Base-by-base conservation (phyloP, 2,113 vertebrate genomes). In the Actinemys pallida region DNA sequence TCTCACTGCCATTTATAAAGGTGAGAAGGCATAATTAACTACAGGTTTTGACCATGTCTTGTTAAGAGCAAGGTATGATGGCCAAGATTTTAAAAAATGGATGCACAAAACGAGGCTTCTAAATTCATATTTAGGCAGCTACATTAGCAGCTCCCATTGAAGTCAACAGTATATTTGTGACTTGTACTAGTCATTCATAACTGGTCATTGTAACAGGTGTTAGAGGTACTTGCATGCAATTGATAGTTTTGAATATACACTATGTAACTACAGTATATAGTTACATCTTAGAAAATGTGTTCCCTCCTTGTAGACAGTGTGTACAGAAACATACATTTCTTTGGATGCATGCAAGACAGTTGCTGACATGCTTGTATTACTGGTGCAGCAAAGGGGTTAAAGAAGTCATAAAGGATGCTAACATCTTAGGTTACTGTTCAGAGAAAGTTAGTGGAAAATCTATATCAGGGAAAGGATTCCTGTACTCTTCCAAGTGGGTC, bases 301-400 rank as follows among this genome's bases (percentile, higher is more conserved):
- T 72, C 65, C 65, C n/a, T 72, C 9, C 20, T 72, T 72, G n/a
- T 39, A 72, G 65, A 22, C 9, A 27, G 42, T 81, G 6, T 35
- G 13, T 6, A 39, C 22, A 59, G 11, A 27, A n/a, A 45, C 0
- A 35, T 45, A 0, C 8, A 25, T 5, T 25, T 49, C 1, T 45
- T 20, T 45, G n/a, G n/a, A 12, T 59, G 22, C 14, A 6, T 45
- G n/a, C 0, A 3, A 78, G 62, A 20, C 6, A 45, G 3, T 11
- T n/a, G 84, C 12, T 82, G 20, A 8, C 78, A 42, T 59, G 12
- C 6, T 5, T 80, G 2, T 45, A n/a, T 75, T 45, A 29, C 45
- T 62, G 27, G 16, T 29, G 56, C 27, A 56, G 1, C 35, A 45
- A 50, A 14, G 39, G 8, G 4, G 13, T 78, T 79, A 29, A 88